These are phyloP conservation scores for Keiferia lycopersicella DNA, from an alignment of 2,888 invertebrate species.

Conservation along the genomic window DNA sequence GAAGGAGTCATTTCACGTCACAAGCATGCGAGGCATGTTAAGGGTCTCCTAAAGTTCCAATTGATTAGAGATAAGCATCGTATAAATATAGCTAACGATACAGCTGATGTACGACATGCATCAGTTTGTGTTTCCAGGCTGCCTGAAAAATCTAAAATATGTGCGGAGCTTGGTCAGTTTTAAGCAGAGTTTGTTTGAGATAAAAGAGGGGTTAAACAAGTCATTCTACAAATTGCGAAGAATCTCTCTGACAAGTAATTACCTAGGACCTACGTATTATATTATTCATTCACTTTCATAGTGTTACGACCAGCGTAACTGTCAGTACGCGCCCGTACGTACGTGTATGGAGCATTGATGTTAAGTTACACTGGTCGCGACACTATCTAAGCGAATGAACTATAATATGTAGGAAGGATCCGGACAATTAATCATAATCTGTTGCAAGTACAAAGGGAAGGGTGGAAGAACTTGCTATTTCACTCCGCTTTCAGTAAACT, in stretches of 20 bases:
- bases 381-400: too few relatives aligned
- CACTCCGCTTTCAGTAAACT: background rate
- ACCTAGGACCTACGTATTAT: too few relatives aligned
- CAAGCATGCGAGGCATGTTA: slow-evolving; percentile 45
- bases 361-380: too few relatives aligned
- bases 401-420: background rate
- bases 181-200: background rate
- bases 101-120: background rate
- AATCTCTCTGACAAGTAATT: too few relatives aligned
- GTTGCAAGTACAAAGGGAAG: slow-evolving; percentile 29
- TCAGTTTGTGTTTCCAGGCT: background rate
- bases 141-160: background rate
- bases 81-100: slow-evolving; percentile 30
- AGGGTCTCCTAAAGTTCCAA: slow-evolving; percentile 35
- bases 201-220: background rate
- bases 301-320: too few relatives aligned
- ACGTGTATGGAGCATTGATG: too few relatives aligned
- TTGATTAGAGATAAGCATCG: slow-evolving; percentile 60
- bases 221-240: too few relatives aligned
- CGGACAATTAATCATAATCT: slow-evolving; percentile 18
- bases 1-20: slow-evolving; percentile 14
- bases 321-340: too few relatives aligned
- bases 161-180: background rate
- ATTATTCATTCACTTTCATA: too few relatives aligned
- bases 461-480: slow-evolving; percentile 2